Conservation (phyloP, 2,113 vertebrate species). For the Gulo gulo region DNA sequence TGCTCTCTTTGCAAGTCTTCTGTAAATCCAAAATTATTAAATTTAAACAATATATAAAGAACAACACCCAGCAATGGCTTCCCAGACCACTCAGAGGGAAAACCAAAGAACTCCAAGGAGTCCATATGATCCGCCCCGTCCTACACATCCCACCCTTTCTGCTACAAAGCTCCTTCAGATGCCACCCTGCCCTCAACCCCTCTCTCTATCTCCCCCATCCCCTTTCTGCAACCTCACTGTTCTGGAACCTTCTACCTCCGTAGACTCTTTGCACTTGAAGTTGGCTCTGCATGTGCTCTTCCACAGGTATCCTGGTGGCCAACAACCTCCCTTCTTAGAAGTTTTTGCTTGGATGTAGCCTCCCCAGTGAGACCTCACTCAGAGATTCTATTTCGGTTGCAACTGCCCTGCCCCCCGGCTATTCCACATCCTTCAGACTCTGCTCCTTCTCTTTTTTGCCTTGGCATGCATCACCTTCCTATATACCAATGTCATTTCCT, state of each 20-base stretch:
- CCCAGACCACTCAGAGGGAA: not conserved
- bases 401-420: accelerated
- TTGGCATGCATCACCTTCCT: accelerated
- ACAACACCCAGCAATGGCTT: not conserved
- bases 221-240: not conserved
- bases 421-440: not conserved
- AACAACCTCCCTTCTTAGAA: not conserved
- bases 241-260: not conserved
- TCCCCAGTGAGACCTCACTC: too few relatives aligned
- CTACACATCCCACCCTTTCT: too few relatives aligned
- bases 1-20: not conserved
- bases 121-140: accelerated
- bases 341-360: not conserved
- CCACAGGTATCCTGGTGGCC: too few relatives aligned
- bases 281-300: not conserved
- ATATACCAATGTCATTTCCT: accelerated
- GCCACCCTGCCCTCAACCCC: accelerated
- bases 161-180: not conserved
- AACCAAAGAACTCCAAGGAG: not conserved
- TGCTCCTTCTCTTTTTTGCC: not conserved
- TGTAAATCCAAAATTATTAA: not conserved
- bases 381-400: not conserved
- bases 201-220: not conserved
- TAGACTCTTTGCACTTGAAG: not conserved
- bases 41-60: not conserved